Base-by-base conservation (phyloP, 2,797 vertebrate genomes). In the Uromys caudimaculatus region DNA sequence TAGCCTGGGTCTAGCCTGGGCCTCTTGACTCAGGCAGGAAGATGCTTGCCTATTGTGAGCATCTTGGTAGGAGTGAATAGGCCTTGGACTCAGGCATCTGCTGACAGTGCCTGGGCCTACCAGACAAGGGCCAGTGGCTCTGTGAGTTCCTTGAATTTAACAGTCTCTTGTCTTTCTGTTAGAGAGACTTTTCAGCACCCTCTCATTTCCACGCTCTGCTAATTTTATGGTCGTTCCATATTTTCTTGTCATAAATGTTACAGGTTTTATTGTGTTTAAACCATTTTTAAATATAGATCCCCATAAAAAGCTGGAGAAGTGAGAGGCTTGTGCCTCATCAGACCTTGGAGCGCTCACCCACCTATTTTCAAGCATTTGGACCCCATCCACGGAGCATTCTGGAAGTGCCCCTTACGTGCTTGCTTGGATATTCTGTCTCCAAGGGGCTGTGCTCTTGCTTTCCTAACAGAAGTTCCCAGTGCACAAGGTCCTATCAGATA, bases 231-330 rank as follows among this genome's bases (percentile, higher is more conserved):
- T 95, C 90, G 76, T 98, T 92, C 95, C 47, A 35, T 98, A 97
- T 98, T 98, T 98, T 98, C 95, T 95, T 94, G 96, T 97, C 91
- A 69, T 98, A 98, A 98, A 98, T 88, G 93, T 97, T 98, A 95
- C 97, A 97, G 95, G 93, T 96, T 98, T 98, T 98, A 98, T 98
- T 97, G 90, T 94, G 69, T 97, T 98, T 97, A 98, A 98, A 91
- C 97, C 94, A 41, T 89, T 98, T 85, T 98, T 98, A 98, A 98
- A 98, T 97, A 93, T 41, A 95, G 92, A 78, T 56, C 93, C 90
- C 92, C 93, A 94, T 98, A 98, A 98, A 98, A 75, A 97, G 90
- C 73, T 73, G 47, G 93, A 96, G 95, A 96, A 97, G 0, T 0
- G 71, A 95, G 83, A 90, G 78, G 44, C 11, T 60, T 81, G 91